Base-by-base conservation (phyloP, 2,797 vertebrate species). In the Cynodonichthys magdalenae region DNA sequence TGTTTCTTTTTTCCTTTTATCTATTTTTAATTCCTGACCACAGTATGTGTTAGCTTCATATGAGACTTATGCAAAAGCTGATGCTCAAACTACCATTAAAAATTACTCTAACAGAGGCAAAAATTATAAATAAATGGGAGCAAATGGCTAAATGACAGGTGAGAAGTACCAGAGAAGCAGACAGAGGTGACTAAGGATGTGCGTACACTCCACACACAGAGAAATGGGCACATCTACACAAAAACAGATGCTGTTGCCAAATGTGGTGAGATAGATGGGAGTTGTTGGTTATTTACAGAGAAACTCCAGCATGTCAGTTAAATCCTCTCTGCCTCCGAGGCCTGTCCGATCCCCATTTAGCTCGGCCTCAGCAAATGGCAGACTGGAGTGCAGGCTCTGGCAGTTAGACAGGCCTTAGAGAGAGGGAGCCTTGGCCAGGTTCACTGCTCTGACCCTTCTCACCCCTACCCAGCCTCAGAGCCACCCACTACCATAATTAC, bases 251-350 rank as follows among this genome's bases (percentile, higher is more conserved):
- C 54, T 63, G 54, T 31, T 84, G 80, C 82, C 79, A 85, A 83
- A 82, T 68, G 69, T 86, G 82, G 74, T 80, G 81, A 73, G 82
- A 85, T 77, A 58, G 79, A 87, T 86, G 47, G 77, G 71, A 78
- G 71, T 60, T 76, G 79, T 72, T 64, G 79, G 82, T 88, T 86
- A 92, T 91, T 92, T 91, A 86, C 91, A 91, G 87, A 79, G 71
- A 84, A 79, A 80, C 83, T 75, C 68, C 80, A 75, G 77, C 78
- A 71, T 88, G 86, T 89, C 84, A 74, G 78, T 85, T 85, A 81
- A 80, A 84, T 82, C 80, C 72, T 83, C 53, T 79, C 71, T 76
- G 77, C 87, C 85, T 85, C 46, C 3, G 77, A 86, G 82, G 83
- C 75, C 78, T 84, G 83, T 80, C 86, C 74, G 79, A 76, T 80